phyloP scores from a whole-genome alignment of 2,888 invertebrate genomes.

The Volucella zonaria region DNA sequence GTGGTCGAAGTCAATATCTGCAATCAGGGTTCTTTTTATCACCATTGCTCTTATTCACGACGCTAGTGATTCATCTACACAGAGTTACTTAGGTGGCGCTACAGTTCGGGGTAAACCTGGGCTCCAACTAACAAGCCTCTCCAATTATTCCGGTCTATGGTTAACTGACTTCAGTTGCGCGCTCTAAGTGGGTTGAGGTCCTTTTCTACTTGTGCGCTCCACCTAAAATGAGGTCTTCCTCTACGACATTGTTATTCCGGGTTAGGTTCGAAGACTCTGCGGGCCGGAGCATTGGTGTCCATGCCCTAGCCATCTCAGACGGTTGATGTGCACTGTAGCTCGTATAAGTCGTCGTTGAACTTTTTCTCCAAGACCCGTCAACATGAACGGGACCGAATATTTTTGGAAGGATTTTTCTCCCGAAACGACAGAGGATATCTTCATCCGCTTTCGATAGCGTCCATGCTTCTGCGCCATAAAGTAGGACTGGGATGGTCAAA shows the following conservation, averaged over 20 bases:
- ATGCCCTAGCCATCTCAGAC: background rate
- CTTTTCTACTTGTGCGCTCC: no score
- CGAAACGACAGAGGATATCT: background rate
- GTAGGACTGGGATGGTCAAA: background rate
- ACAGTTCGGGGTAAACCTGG: no score
- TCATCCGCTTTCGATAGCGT: background rate
- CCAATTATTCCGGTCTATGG: no score
- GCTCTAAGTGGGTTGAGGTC: no score
- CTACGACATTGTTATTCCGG: background rate
- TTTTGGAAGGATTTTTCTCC: background rate
- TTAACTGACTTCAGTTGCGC: no score
- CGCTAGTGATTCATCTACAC: no score
- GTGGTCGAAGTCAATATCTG: no score
- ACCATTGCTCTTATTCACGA: no score
- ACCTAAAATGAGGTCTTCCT: background rate
- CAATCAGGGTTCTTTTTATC: no score
- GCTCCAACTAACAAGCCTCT: no score
- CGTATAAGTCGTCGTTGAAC: background rate
- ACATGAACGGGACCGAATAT: background rate
- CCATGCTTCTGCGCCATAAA: background rate
- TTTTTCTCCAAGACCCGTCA: background rate
- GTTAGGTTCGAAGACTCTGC: background rate
- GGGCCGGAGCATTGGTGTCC: background rate
- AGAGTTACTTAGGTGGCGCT: no score
- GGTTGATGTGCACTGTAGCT: background rate